Base-by-base conservation (phyloP, 2,888 invertebrate species). In the Tortricodes alternella region DNA sequence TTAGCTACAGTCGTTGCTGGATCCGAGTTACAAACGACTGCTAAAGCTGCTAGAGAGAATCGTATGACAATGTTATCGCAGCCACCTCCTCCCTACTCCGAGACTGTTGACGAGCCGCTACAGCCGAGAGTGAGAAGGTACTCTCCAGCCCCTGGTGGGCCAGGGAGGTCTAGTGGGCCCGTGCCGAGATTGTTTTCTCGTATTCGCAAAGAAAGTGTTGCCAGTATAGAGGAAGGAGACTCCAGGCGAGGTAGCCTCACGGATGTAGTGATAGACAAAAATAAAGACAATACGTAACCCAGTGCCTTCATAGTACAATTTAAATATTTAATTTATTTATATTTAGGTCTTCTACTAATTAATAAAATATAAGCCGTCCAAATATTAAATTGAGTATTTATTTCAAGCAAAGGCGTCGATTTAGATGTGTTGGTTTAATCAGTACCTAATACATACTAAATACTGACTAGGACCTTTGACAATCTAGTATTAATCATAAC, bases 221-320 rank as follows among this genome's bases (percentile, higher is more conserved):
- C 63, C 59, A 77, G 69, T 39, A 63, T 71, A 58, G 87, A 86
- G 60, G 84, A 81, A 46, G 72, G 67, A 53, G 75, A 71, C 66
- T 83, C 84, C 2, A 80, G 91, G 65, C 80, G 90, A 46, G 78
- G 80, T 51, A 91, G 91, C 70, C 72, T 91, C 62, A 91, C 89
- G 37, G 91, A 92, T 65, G 73, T 91, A 68, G 88, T 88, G 62
- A 85, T 91, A 73, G 92, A 92, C 59, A 89, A 78, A 69, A 80
- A 85, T 65, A 88, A 87, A 80, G 86, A 90, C 73, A 85, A 87
- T 65, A 87, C 88, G 79, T 89, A 85, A 79, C 68, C 60, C 59
- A 62, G 75, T 82, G 80, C 77, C 74, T 78, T 74, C 61, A 52
- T 83, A 85, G 80, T 67, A 63, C 71, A 83, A 78, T 78, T 74